Evolutionary conservation across 2,888 invertebrate species (phyloP), one percentile per base, ranked within the genome.

Genomic region (Acholoe squamosa): DNA sequence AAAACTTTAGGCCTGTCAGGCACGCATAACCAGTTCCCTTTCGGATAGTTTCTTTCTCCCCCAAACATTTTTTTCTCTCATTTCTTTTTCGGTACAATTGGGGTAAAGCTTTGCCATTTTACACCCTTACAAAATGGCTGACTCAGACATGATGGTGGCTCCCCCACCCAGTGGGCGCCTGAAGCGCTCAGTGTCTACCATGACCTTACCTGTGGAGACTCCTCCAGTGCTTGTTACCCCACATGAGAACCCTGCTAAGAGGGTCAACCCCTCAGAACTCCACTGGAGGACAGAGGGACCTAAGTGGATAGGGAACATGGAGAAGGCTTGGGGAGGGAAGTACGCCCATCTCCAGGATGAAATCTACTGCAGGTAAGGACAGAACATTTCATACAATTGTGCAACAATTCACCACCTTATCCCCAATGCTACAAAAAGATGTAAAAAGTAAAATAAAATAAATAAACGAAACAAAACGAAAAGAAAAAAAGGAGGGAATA

Each of bases 281-380:
- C 92, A 92, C 84, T 92, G 92, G 92, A 76, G 91, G 52, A 34
- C 76, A 28, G 61, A 91, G 52, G 77, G 89, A 5, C 51, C 71
- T 3, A 67, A 86, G 31, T 89, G 86, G 90, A 34, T n/a, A 31
- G 91, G 86, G 12, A 86, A 90, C 88, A 54, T 92, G 33, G 90
- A 91, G 22, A 51, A 51, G 19, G 91, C 91, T 43, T 90, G 90
- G 90, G 34, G 28, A 3, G 67, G 67, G 10, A 84, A 90, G n/a
- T 92, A 92, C 86, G 34, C 84, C 22, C 90, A 92, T 71, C 89
- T 92, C n/a, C 90, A 56, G 34, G 92, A 91, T 33, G 67, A 89
- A 25, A 52, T 76, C 33, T 86, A 54, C 56, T 86, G 86, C 52
- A 86, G 54, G 86, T 86, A n/a, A n/a, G 86, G 16, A 7, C 43